Percentiles rank a stretch among this genome's conserved stretches.
Evolutionary conservation across 2,113 vertebrate species (phyloP).

Genomic region (Gopherus flavomarginatus): DNA sequence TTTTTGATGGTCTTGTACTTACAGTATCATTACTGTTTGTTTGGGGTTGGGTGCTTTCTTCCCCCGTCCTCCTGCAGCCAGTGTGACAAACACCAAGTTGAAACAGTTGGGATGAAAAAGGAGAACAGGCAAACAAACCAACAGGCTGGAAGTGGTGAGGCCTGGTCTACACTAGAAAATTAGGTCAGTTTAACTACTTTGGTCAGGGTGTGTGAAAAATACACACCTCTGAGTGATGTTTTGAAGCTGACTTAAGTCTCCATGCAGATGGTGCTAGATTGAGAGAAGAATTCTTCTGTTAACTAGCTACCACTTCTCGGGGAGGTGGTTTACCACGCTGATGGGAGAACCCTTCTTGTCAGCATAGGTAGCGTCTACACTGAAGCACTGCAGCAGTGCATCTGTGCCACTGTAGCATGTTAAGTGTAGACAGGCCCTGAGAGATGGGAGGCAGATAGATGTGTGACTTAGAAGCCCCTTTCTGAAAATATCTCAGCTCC

Average conservation of each 20-base stretch:
- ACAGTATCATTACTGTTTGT: not conserved
- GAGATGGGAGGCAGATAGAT: not conserved
- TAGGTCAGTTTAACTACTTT: not conserved
- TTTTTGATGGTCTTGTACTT: accelerated
- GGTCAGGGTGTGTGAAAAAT: not conserved
- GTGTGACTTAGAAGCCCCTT: not conserved
- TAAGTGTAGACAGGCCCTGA: not conserved
- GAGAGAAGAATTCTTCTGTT: not conserved
- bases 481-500: not conserved
- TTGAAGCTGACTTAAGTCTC: not conserved
- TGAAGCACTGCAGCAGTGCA: not conserved
- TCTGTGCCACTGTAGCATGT: not conserved
- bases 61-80: not conserved
- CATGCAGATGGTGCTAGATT: not conserved
- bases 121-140: not conserved
- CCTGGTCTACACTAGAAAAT: not conserved
- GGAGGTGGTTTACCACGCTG: not conserved
- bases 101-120: not conserved
- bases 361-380: not conserved
- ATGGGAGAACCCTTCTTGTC: not conserved
- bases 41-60: not conserved
- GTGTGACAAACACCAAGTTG: not conserved
- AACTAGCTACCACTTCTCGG: not conserved
- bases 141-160: not conserved
- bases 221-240: not conserved